Evolutionary conservation across 2,113 vertebrate genomes (phyloP).

Genomic region (Ardeotis arabs): DNA sequence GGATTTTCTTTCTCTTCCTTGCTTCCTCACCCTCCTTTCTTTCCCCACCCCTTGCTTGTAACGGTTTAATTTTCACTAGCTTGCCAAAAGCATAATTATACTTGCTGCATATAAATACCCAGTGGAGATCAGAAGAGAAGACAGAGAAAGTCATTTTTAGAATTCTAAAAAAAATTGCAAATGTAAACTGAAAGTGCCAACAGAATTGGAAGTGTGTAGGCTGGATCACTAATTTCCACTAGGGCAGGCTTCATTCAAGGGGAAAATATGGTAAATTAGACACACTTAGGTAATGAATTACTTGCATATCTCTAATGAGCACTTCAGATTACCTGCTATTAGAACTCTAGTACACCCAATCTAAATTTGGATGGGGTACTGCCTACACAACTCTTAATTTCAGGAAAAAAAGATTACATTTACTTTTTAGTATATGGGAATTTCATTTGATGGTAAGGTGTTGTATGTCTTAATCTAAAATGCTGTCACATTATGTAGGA

Average conservation of each 20-base stretch:
- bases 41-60: neutral
- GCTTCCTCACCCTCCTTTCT: neutral
- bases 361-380: constrained; percentile 36
- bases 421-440: neutral
- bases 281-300: constrained; percentile 41
- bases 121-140: constrained; percentile 33
- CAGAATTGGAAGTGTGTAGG: constrained; percentile 21
- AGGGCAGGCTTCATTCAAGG: constrained; percentile 29
- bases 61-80: constrained; percentile 65
- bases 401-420: constrained; percentile 50
- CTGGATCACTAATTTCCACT: constrained; percentile 40
- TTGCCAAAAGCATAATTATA: constrained; percentile 69
- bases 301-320: constrained; percentile 45
- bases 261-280: constrained; percentile 55
- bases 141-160: constrained; percentile 49
- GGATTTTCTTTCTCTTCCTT: constrained; percentile 48
- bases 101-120: constrained; percentile 57
- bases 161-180: constrained; percentile 52
- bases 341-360: constrained; percentile 16
- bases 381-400: constrained; percentile 10
- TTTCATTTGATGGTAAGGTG: constrained; percentile 41
- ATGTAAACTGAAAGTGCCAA: constrained; percentile 34
- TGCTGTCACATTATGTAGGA: neutral
- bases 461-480: neutral
- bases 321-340: constrained; percentile 39